Conservation (phyloP, 64 coral and sea anemone species). For the Stichodactyla helianthus region DNA sequence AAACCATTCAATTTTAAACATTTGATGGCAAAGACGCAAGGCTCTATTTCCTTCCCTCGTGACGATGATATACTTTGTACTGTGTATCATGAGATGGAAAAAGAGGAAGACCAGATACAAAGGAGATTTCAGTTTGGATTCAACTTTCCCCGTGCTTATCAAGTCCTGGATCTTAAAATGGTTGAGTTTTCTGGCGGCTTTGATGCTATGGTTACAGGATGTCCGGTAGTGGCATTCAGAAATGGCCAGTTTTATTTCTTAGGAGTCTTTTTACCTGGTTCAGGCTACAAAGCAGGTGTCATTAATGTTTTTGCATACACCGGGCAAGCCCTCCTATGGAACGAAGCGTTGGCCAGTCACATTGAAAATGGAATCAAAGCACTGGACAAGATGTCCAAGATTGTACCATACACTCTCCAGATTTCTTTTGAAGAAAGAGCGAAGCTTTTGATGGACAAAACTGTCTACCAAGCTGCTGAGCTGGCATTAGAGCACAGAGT, state of each 20-base stretch:
- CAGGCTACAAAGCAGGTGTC: neutral
- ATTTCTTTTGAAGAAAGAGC: slow-evolving; percentile 52
- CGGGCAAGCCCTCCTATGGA: slow-evolving; percentile 43
- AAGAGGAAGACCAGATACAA: neutral
- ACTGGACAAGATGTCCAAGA: slow-evolving; percentile 38
- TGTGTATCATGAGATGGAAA: slow-evolving; percentile 30
- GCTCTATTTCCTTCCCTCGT: slow-evolving; percentile 24
- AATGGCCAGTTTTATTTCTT: slow-evolving; percentile 43
- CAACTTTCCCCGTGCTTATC: slow-evolving; percentile 51
- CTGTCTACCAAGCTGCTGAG: slow-evolving; percentile 44
- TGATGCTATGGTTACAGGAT: slow-evolving; percentile 53
- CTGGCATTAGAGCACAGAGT: slow-evolving; percentile 42
- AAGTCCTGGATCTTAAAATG: slow-evolving; percentile 47
- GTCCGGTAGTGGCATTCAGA: slow-evolving; percentile 51
- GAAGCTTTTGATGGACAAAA: slow-evolving; percentile 29
- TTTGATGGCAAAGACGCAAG: slow-evolving; percentile 11
- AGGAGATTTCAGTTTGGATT: slow-evolving; percentile 63
- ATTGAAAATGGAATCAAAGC: slow-evolving; percentile 24
- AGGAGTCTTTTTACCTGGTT: slow-evolving; percentile 72
- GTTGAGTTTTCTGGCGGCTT: slow-evolving; percentile 44
- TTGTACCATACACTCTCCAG: slow-evolving; percentile 26
- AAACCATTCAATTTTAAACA: slow-evolving; percentile 58
- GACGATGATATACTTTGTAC: slow-evolving; percentile 33
- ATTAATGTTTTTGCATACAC: neutral
- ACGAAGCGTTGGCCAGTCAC: slow-evolving; percentile 25